Evolutionary conservation across 2,797 vertebrate genomes (phyloP).

Genomic region (Mycteria americana): DNA sequence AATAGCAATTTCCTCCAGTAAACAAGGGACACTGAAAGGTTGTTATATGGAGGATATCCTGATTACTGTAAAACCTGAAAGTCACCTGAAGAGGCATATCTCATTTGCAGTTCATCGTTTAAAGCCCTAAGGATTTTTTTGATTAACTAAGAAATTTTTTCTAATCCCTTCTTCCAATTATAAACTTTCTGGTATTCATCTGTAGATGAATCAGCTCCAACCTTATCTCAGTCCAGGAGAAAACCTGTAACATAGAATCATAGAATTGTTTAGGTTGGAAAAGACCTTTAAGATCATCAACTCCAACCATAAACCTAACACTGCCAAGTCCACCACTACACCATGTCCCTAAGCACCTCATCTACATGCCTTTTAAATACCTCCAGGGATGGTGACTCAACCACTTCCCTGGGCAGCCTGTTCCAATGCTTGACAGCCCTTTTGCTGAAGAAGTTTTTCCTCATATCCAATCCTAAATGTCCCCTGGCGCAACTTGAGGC

Average conservation of each 20-base stretch:
- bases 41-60: background rate
- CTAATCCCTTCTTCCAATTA: constrained; percentile 14
- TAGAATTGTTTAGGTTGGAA: background rate
- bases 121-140: background rate
- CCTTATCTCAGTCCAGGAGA: background rate
- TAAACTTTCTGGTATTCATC: background rate
- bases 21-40: background rate
- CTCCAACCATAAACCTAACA: background rate
- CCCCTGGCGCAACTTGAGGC: too few species aligned
- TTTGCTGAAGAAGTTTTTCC: too few species aligned
- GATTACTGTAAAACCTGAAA: background rate
- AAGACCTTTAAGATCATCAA: background rate
- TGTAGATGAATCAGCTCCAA: background rate
- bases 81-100: background rate
- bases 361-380: too few species aligned
- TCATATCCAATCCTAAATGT: too few species aligned
- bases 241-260: background rate
- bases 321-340: too few species aligned
- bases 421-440: too few species aligned
- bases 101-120: background rate
- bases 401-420: too few species aligned
- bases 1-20: background rate
- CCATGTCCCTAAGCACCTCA: too few species aligned
- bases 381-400: too few species aligned
- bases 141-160: background rate